phyloP scores from a whole-genome alignment of 2,113 vertebrate species.

The Burhinus oedicnemus region DNA sequence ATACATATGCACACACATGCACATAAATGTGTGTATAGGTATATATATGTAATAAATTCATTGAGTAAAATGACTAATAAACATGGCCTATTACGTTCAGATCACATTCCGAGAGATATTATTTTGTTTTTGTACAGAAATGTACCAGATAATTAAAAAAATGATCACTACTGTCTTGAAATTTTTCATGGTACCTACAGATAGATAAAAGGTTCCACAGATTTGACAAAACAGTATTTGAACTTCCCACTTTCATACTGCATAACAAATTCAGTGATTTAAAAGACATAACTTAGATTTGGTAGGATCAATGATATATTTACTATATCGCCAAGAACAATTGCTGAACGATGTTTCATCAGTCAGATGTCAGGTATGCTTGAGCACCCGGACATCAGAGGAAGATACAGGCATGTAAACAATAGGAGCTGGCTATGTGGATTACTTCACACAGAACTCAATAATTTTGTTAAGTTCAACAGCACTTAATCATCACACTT shows the following conservation, averaged over 20 bases:
- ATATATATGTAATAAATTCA: constrained; percentile 39
- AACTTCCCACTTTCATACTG: constrained; percentile 31
- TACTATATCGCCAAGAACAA: neutral
- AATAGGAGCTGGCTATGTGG: constrained; percentile 51
- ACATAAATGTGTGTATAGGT: constrained; percentile 54
- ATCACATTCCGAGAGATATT: constrained; percentile 69
- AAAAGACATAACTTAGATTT: constrained; percentile 52
- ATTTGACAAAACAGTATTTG: constrained; percentile 30
- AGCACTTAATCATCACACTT: constrained; percentile 33
- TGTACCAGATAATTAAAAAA: constrained; percentile 50
- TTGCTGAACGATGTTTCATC: neutral
- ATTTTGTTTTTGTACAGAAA: constrained; percentile 53
- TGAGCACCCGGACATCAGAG: neutral
- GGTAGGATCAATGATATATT: constrained; percentile 41
- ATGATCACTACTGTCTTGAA: constrained; percentile 10
- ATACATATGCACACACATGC: constrained; percentile 55
- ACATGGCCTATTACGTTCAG: constrained; percentile 50
- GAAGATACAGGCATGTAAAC: constrained; percentile 55
- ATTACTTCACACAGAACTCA: constrained; percentile 50
- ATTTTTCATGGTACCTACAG: constrained; percentile 52
- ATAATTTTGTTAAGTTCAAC: constrained; percentile 33
- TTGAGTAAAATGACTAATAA: constrained; percentile 51
- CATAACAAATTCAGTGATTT: constrained; percentile 46
- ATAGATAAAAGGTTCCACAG: constrained; percentile 42
- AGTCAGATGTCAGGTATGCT: neutral